Evolutionary conservation across 2,113 vertebrate species (phyloP), one percentile per base, ranked within the genome.

Genomic region (Probosciger aterrimus): DNA sequence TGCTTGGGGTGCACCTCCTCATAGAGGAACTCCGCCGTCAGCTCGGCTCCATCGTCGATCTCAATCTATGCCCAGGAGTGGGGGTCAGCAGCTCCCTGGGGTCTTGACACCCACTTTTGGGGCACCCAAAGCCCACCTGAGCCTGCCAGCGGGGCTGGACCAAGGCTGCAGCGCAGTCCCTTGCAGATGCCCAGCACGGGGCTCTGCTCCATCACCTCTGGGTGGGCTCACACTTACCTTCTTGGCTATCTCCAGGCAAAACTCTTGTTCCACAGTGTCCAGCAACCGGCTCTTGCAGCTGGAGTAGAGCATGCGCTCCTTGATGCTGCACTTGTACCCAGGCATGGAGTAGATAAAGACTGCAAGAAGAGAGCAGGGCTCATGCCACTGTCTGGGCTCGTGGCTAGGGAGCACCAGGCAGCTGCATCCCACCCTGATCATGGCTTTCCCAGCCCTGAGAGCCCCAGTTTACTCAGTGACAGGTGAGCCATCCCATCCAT

Each of bases 331-430:
- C 94, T 98, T 99, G 98, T 99, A 99, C 5, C 99, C 99, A 0
- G 99, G 99, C 99, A 99, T 99, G 23, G 99, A 99, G 97, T 99
- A 99, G 97, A 99, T 99, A 89, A 99, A 99, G 77, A 99, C 99
- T 99, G 98, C 2, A 3, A 95, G 95, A 80, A 95, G 16, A 76
- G 17, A 85, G 75, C 5, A 4, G 44, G 74, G 69, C 65, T 93
- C 13, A 11, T 0, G 7, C 33, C 1, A 3, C 65, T 60, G 79
- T 50, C 57, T 0, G 0, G 41, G 63, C 24, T 31, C 2, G 0
- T 0, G 39, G 62, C n/a, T n/a, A 24, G 17, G 37, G 73, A 78
- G 64, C 64, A 73, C 23, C 2, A 2, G 25, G 50, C 52, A 11
- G 55, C 69, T 20, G 20, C 59, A 77, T 49, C 53, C 59, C 53